Conservation (phyloP, 2,113 vertebrate genomes). For the Reinhardtius hippoglossoides region DNA sequence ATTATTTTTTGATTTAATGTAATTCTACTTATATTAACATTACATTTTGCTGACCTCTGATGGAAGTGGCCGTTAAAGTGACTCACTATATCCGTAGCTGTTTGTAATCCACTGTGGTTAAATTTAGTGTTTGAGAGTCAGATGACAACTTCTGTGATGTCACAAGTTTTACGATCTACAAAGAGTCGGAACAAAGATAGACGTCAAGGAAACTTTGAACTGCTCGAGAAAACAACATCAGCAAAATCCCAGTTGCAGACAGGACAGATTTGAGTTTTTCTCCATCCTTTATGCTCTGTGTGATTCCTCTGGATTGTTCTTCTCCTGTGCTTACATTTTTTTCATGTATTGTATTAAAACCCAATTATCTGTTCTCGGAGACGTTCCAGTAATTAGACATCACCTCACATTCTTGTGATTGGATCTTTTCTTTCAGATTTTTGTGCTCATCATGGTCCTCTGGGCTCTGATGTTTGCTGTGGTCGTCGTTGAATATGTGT, state of each 20-base stretch:
- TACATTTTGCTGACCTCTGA: constrained; percentile 27
- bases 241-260: too few relatives aligned
- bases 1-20: not conserved
- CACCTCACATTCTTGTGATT: too few relatives aligned
- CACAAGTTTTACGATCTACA: constrained; percentile 5
- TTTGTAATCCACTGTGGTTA: constrained; percentile 5
- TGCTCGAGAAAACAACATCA: not conserved
- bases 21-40: too few relatives aligned
- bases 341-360: too few relatives aligned
- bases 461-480: constrained; percentile 15
- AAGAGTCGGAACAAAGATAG: not conserved
- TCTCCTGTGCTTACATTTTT: too few relatives aligned
- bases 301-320: too few relatives aligned
- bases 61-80: constrained; percentile 18
- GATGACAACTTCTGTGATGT: constrained; percentile 21
- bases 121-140: not conserved
- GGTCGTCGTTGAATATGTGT: not conserved
- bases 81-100: constrained; percentile 22
- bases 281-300: too few relatives aligned
- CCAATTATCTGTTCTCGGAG: too few relatives aligned
- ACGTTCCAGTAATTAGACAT: too few relatives aligned
- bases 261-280: too few relatives aligned
- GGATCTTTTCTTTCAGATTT: not conserved
- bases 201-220: not conserved
- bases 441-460: constrained; percentile 32